Evolutionary conservation across 2,113 vertebrate genomes (phyloP), one percentile per base, ranked within the genome.

Genomic region (Trochalopteron elliotii): DNA sequence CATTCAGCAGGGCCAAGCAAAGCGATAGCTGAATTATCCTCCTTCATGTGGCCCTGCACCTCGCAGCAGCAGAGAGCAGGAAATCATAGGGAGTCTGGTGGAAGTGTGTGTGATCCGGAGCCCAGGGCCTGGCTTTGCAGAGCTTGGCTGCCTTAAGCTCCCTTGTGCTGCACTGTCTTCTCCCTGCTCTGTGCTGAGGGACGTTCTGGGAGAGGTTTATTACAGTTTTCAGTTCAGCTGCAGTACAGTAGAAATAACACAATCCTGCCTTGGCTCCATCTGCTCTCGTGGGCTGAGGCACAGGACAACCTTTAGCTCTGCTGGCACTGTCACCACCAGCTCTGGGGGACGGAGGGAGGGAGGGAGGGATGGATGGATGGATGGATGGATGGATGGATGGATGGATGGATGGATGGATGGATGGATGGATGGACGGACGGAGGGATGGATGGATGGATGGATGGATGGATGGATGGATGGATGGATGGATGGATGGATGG

Each of bases 231-330:
- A 76, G 79, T 83, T 91, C 52, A 69, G 97, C 91, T 83, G 95
- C 91, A 64, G 84, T 40, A 88, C 52, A 77, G 91, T 33, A 63
- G 95, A 90, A 97, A 90, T 85, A 93, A 97, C 69, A 28, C 94
- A 94, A 45, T 91, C 93, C 39, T 79, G 95, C 92, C 95, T 96
- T 80, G n/a, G 92, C 96, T 97, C 93, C 95, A 35, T 89, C 78
- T 95, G 97, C 80, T 85, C 97, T 68, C 86, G 0, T 91, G 93
- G 90, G 93, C 96, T 87, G 92, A 89, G 78, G 81, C 52, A 24
- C 97, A 93, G 94, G 96, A 95, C 94, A 87, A 84, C 95, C 96
- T 96, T 91, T 77, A 19, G 95, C 79, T 97, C 90, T 96, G 89
- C 95, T 19, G 79, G 93, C 27, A 60, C 33, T 65, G 53, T 89